Conservation (phyloP, 2,888 invertebrate genomes). For the Sthenelais limicola region DNA sequence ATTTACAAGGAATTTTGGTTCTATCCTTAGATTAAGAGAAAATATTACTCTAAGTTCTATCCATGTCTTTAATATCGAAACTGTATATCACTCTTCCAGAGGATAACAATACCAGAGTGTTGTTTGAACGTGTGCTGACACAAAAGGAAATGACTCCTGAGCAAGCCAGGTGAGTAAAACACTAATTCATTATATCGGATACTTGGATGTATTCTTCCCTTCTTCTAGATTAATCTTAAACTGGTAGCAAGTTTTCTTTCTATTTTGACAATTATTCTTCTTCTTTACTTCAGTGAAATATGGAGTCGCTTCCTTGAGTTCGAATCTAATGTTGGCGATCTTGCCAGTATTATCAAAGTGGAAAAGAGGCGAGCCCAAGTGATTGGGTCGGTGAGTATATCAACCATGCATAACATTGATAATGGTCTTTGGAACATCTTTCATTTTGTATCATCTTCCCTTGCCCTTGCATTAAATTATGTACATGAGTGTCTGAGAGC, state of each 20-base stretch:
- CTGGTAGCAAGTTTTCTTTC: not conserved
- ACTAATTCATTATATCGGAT: not conserved
- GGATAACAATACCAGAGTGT: constrained; percentile 99
- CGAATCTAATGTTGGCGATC: constrained; percentile 97
- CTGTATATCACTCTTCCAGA: constrained; percentile 78
- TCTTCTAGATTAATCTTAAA: not conserved
- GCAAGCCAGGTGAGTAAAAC: constrained; percentile 80
- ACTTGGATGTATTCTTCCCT: not conserved
- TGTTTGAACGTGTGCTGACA: constrained; percentile 96
- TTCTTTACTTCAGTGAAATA: constrained; percentile 81
- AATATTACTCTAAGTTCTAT: too few relatives aligned
- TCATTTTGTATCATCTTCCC: too few relatives aligned
- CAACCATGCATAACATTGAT: too few relatives aligned
- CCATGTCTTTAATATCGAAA: too few relatives aligned
- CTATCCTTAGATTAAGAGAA: too few relatives aligned
- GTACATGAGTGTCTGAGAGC: not conserved
- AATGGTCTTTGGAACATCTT: too few relatives aligned
- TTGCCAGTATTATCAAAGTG: constrained; percentile 97
- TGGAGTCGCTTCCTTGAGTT: constrained; percentile 99
- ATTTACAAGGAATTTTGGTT: too few relatives aligned
- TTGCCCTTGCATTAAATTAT: too few relatives aligned
- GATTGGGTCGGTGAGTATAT: constrained; percentile 82
- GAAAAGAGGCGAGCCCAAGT: constrained; percentile 93
- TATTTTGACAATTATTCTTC: not conserved
- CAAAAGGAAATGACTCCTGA: constrained; percentile 92